Conservation (phyloP, 2,888 invertebrate genomes). For the Strigamia transsilvanica region DNA sequence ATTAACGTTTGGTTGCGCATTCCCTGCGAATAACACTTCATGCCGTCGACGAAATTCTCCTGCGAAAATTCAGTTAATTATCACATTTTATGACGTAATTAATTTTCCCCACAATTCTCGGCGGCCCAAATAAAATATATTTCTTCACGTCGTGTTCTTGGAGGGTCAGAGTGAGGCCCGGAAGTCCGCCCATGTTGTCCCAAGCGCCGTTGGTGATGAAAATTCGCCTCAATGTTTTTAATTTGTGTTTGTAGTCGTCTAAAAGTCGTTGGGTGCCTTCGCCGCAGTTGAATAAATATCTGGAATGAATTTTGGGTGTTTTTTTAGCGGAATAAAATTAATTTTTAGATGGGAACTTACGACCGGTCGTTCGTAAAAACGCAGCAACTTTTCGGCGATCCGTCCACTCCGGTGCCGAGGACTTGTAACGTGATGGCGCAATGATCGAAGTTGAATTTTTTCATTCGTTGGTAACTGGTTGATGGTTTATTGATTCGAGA, state of each 20-base stretch:
- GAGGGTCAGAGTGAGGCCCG: constrained; percentile 83
- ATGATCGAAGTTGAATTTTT: too few relatives aligned
- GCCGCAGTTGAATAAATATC: constrained; percentile 93
- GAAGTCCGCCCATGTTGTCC: constrained; percentile 87
- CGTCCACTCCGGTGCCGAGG: background rate
- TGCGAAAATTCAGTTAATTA: too few relatives aligned
- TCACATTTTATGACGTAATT: too few relatives aligned
- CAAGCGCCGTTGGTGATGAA: constrained; percentile 87
- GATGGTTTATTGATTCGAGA: background rate
- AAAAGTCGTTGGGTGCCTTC: constrained; percentile 89
- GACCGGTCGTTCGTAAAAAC: too few relatives aligned
- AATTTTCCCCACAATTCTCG: constrained; percentile 65
- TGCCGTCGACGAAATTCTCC: too few relatives aligned
- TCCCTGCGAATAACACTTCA: too few relatives aligned
- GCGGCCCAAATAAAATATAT: constrained; percentile 84
- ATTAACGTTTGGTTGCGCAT: too few relatives aligned
- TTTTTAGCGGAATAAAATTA: background rate
- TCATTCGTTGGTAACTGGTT: background rate
- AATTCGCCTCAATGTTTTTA: constrained; percentile 81
- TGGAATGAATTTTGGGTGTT: constrained; percentile 60
- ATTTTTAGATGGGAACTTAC: background rate
- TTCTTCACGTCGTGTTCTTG: constrained; percentile 80
- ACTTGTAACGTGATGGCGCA: background rate
- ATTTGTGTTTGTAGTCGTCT: constrained; percentile 83
- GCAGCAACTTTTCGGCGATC: background rate